These are phyloP conservation scores for Cetoscarus ocellatus DNA, from an alignment of 2,797 vertebrate genomes.

Conservation along the genomic window DNA sequence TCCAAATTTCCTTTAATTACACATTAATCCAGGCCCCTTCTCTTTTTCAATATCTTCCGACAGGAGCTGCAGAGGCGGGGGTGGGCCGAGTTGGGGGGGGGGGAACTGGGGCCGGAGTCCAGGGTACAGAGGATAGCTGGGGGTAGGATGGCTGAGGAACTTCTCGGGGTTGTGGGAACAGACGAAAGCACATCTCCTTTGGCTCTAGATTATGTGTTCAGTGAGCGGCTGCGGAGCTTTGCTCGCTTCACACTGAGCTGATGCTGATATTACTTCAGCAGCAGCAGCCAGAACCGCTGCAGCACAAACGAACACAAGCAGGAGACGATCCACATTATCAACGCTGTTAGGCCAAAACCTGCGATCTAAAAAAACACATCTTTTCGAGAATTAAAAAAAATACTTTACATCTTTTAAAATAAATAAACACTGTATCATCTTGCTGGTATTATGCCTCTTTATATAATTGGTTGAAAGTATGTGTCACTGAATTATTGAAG, in stretches of 20 bases:
- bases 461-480: no score
- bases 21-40: conserved; percentile 97
- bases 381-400: no score
- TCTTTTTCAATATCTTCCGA: conserved; percentile 97
- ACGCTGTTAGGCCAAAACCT: no score
- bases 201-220: conserved; percentile 80
- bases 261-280: conserved; percentile 52
- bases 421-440: no score
- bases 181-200: conserved; percentile 77
- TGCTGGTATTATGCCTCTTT: no score
- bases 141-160: conserved; percentile 83
- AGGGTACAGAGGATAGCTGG: conserved; percentile 75
- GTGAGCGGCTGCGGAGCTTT: conserved; percentile 52
- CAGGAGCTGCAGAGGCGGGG: conserved; percentile 83
- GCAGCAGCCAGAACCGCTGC: conserved; percentile 44
- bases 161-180: conserved; percentile 88
- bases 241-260: conserved; percentile 67
- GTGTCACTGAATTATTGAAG: no score
- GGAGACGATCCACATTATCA: conserved; percentile 32
- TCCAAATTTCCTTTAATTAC: conserved; percentile 99
- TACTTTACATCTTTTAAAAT: no score
- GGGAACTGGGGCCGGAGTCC: conserved; percentile 70
- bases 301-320: conserved; percentile 31
- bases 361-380: no score
- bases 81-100: conserved; percentile 73